phyloP scores from a whole-genome alignment of 2,797 vertebrate genomes.

The Pangasius larnaudii region DNA sequence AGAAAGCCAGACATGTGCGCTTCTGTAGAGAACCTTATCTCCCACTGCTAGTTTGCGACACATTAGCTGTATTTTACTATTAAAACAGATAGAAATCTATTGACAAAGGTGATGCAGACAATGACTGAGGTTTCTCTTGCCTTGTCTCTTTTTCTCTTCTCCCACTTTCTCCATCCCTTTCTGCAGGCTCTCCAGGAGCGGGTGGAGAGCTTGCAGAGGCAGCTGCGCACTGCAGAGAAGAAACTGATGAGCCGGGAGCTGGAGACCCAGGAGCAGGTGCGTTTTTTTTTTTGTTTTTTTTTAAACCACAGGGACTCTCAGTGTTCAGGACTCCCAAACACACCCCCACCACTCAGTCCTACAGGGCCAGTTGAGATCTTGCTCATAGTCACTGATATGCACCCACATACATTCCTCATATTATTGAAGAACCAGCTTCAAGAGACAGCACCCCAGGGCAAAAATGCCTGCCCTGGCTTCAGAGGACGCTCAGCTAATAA shows the following conservation, averaged over 20 bases:
- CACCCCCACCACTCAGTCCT: background rate
- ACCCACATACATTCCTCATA: slow-evolving; percentile 72
- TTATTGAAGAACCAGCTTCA: slow-evolving; percentile 76
- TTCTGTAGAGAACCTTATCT: slow-evolving; percentile 3
- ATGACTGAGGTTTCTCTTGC: background rate
- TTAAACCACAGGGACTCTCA: background rate
- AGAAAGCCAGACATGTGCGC: slow-evolving; percentile 9
- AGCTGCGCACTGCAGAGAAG: slow-evolving; percentile 78
- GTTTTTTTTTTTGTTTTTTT: background rate
- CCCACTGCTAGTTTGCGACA: background rate
- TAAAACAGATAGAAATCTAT: background rate
- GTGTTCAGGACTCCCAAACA: background rate
- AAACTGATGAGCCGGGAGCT: slow-evolving; percentile 84
- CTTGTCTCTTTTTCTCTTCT: slow-evolving; percentile 25
- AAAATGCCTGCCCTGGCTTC: slow-evolving; percentile 73
- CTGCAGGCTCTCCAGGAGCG: slow-evolving; percentile 84
- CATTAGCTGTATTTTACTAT: background rate
- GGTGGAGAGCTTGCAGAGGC: slow-evolving; percentile 77
- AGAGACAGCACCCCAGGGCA: slow-evolving; percentile 71
- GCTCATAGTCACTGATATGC: slow-evolving; percentile 63
- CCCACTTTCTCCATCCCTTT: slow-evolving; percentile 51
- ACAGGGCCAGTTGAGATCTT: slow-evolving; percentile 37
- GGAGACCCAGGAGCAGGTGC: slow-evolving; percentile 88
- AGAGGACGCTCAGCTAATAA: slow-evolving; percentile 75
- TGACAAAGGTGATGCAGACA: slow-evolving; percentile 1